These are phyloP conservation scores for Brachionus koreanus DNA, from an alignment of 1,140 invertebrate genomes.

Conservation along the genomic window DNA sequence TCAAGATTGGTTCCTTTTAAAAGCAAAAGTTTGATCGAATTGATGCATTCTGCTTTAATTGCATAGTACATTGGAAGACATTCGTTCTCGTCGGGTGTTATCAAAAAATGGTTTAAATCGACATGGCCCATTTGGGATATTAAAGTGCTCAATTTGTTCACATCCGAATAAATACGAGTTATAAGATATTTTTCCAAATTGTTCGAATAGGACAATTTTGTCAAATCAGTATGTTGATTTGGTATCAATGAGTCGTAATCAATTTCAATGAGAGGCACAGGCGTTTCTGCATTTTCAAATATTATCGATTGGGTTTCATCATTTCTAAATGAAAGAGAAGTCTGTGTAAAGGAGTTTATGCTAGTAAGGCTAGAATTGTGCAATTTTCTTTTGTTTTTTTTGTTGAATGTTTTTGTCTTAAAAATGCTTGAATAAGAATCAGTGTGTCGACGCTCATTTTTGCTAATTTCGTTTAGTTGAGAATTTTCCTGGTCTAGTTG, in stretches of 20 bases:
- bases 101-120: background rate
- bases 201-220: slow-evolving; percentile 13
- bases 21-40: background rate
- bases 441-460: background rate
- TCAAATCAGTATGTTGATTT: slow-evolving; percentile 2
- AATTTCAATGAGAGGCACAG: background rate
- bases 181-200: slow-evolving; percentile 40
- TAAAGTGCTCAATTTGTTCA: slow-evolving; percentile 9
- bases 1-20: background rate
- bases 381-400: background rate
- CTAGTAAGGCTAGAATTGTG: background rate
- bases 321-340: background rate
- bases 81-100: slow-evolving; percentile 29
- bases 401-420: slow-evolving; percentile 4
- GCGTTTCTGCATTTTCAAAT: background rate
- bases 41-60: slow-evolving; percentile 15
- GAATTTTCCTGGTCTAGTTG: background rate
- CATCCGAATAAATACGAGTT: slow-evolving; percentile 6
- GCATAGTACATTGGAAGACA: slow-evolving; percentile 36
- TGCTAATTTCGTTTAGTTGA: background rate
- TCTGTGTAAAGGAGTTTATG: slow-evolving; percentile 14
- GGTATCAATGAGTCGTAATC: background rate
- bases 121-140: background rate
- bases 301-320: background rate
- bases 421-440: slow-evolving; percentile 30